Base-by-base conservation (phyloP, 53 echinoderm and acorn worm genomes). In the Stichopus horrens region DNA sequence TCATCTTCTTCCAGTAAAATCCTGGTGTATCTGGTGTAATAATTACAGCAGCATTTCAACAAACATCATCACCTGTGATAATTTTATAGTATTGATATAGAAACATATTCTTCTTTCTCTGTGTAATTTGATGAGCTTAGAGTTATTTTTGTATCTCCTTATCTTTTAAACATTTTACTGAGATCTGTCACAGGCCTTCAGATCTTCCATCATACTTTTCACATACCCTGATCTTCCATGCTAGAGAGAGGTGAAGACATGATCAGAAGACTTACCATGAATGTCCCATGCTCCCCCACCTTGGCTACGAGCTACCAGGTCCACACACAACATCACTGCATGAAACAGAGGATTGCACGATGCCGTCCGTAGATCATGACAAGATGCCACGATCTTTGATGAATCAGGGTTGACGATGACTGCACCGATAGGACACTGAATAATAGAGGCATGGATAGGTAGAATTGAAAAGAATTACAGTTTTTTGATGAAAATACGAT, bases 291-390 rank as follows among this genome's bases (percentile, higher is more conserved):
- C 97, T 71, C 98, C 98, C 54, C 95, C 93, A 1, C 95, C 94
- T 68, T 97, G 98, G 79, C 94, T 88, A 22, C 81, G 90, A 58
- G 98, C 95, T 37, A 97, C 98, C 9, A 94, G 85, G 90, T 97
- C 98, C 58, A 97, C 60, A 86, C 94, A 95, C 89, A 94, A 89
- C 98, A 97, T 97, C n/a, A 97, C 98, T 73, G 98, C 98, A 93
- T 97, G 98, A 73, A 92, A 90, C 9, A 97, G 88, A 5, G 95
- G 95, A 86, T 90, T 91, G 67, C 16, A 11, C 18, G 55, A 75
- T 23, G 75, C 68, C 19, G 86, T 75, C 14, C 95, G 88, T 57
- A 81, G 76, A 79, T 91, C 92, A 53, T 91, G 88, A 53, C 90
- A 88, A 8, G 88, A 88, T 65, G 94, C 98, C 21, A 95, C 21